Base-by-base conservation (phyloP, 2,113 vertebrate genomes). In the Octodon degus region DNA sequence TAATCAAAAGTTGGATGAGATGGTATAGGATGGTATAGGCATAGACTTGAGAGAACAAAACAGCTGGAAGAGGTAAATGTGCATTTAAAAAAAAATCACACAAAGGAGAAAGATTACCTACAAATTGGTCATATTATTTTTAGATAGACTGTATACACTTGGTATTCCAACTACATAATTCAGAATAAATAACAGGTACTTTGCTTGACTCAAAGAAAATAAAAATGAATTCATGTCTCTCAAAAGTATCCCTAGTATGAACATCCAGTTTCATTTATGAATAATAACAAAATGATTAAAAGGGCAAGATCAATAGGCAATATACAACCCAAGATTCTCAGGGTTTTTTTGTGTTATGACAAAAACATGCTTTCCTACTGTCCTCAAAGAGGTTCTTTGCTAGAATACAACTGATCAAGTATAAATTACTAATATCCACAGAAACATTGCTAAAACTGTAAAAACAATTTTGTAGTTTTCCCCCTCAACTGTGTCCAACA, bases 1-100 rank as follows among this genome's bases (percentile, higher is more conserved):
- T 14, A 70, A 92, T 95, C 70, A 89, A 85, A 95, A 88, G 32
- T 20, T 77, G 40, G 12, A 60, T 91, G 77, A 85, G 30, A 97
- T 65, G 94, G 93, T 92, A 95, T 11, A 92, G 93, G 30, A 97
- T 65, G 94, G 92, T 92, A 95, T 11, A 92, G 93, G 93, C 93
- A 97, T 80, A 95, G 60, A 90, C 87, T 93, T 81, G 47, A 93
- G 62, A 94, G 43, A 98, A 97, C 76, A 93, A 95, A 96, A 93
- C 37, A 83, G 53, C 74, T 91, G 67, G 55, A 82, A 94, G 97
- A 97, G 95, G 97, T 97, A 97, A 94, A 95, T 94, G 82, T 83
- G 27, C 77, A 58, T 62, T 53, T 53, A 2, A 6, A 10, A 92
- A n/a, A 77, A 62, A 65, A 32, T 67, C 2, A 58, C 27, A 77